Conservation (phyloP, 2,113 vertebrate genomes). For the Tauraco erythrolophus region DNA sequence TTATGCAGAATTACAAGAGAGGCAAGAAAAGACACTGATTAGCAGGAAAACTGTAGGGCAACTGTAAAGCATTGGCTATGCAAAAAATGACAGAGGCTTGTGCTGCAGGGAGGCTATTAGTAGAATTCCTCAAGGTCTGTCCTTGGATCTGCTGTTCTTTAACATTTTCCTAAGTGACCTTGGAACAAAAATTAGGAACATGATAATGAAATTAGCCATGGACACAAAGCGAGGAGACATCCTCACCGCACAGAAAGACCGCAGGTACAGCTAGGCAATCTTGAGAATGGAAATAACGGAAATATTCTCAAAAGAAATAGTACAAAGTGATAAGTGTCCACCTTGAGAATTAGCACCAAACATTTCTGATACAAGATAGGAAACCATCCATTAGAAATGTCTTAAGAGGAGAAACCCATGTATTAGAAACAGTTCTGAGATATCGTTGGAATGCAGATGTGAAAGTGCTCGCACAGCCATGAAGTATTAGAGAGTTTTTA, state of each 20-base stretch:
- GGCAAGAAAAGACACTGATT: neutral
- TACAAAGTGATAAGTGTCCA: neutral
- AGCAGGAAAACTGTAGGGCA: neutral
- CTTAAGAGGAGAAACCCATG: neutral
- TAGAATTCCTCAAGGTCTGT: slow-evolving; percentile 18
- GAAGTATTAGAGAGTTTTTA: neutral
- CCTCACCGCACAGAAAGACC: neutral
- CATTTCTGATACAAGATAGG: neutral
- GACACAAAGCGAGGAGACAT: neutral
- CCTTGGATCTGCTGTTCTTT: slow-evolving; percentile 27
- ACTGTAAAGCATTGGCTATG: neutral
- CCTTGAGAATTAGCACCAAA: neutral
- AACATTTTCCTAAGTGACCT: slow-evolving; percentile 16
- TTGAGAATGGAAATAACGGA: neutral
- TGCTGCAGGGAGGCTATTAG: neutral
- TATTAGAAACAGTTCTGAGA: neutral
- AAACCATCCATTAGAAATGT: neutral
- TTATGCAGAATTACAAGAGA: neutral
- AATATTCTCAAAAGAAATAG: neutral
- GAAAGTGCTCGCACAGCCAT: neutral
- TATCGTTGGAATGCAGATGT: neutral
- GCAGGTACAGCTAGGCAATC: neutral
- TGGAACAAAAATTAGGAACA: neutral
- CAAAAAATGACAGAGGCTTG: neutral
- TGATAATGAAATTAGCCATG: neutral